Base-by-base conservation (phyloP, 2,888 invertebrate genomes). In the Amiota minor region DNA sequence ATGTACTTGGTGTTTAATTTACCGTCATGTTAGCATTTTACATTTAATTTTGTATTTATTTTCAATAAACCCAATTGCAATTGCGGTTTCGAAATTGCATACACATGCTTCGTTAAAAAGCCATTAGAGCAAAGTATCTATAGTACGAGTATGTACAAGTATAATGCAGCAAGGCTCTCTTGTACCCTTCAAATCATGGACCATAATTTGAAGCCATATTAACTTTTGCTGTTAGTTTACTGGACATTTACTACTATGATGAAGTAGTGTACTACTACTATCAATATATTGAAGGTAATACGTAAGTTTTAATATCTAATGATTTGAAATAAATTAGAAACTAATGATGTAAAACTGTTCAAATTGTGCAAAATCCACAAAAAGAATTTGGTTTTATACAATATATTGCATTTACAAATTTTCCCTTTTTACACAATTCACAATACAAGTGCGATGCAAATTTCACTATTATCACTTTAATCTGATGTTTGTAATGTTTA, bases 361-460 rank as follows among this genome's bases (percentile, higher is more conserved):
- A n/a, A 46, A 64, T 35, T 72, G 73, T 14, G 73, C 67, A 72
- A 84, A 83, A 84, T 10, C 59, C 12, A 53, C 12, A 53, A 12
- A n/a, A 53, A 53, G 10, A 53, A 12, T n/a, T n/a, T n/a, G n/a
- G n/a, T n/a, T 53, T 53, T 4, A 53, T n/a, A n/a, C n/a, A n/a
- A n/a, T n/a, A n/a, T 53, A 53, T 53, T 12, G 53, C 10, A 53
- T 10, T 53, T 12, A 12, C 53, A 53, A 10, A n/a, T 53, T 4
- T n/a, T 1, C 12, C 8, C 0, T 53, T 53, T n/a, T 53, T 3
- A 10, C 10, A 53, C 53, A 4, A 53, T 53, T 53, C 6, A 53
- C 53, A 4, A 12, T 12, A 53, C 12, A 53, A 53, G 12, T 53
- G 14, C 10, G 14, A 53, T n/a, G 8, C 12, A n/a, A 53, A 53